Evolutionary conservation across 2,888 invertebrate genomes (phyloP).

Genomic region (Drosophila engyochracea): DNA sequence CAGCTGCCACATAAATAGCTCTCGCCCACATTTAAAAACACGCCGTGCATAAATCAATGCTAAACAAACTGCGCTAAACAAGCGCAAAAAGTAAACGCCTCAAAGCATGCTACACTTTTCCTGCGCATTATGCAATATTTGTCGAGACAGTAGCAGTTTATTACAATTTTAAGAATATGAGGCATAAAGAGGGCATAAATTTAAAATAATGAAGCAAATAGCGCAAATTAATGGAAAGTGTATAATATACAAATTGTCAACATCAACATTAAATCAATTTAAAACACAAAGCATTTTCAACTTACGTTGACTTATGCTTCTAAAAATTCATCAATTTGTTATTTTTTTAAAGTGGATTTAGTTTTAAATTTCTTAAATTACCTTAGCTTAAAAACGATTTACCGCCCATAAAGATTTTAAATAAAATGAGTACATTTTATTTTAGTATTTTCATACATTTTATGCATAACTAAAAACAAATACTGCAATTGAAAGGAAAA

Average conservation of each 20-base stretch:
- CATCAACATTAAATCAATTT: constrained; percentile 57
- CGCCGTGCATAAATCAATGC: constrained; percentile 71
- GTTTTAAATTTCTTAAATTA: background rate
- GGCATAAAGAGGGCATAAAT: constrained; percentile 29
- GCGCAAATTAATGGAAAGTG: constrained; percentile 27
- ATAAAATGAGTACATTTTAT: background rate
- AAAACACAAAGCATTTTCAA: constrained; percentile 26
- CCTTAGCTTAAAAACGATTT: background rate
- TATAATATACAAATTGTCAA: constrained; percentile 23
- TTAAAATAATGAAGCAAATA: constrained; percentile 6
- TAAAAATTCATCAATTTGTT: background rate
- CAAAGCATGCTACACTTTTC: constrained; percentile 46
- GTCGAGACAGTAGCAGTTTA: constrained; percentile 20
- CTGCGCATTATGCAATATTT: constrained; percentile 61
- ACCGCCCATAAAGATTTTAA: background rate
- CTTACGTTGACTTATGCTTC: background rate
- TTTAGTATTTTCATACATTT: background rate
- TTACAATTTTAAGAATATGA: constrained; percentile 24
- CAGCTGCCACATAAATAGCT: constrained; percentile 66
- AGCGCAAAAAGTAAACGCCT: constrained; percentile 30
- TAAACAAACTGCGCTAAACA: constrained; percentile 33
- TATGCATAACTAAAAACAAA: background rate
- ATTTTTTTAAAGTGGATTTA: background rate
- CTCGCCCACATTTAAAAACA: constrained; percentile 64
- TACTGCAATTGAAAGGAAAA: background rate